Evolutionary conservation across 2,797 vertebrate genomes (phyloP).

Genomic region (Eospalax fontanierii): DNA sequence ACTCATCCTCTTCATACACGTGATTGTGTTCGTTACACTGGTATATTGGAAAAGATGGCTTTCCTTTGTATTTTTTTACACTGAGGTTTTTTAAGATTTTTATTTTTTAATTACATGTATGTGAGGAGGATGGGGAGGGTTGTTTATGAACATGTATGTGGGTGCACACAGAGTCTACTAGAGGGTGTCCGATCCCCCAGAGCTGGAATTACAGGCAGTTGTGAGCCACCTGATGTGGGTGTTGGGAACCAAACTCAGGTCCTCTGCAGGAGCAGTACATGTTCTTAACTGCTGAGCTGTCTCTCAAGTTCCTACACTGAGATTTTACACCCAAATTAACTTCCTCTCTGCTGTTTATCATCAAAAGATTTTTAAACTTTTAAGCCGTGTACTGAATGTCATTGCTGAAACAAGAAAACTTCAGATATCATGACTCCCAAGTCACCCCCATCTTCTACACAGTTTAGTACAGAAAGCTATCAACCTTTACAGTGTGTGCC

Average conservation of each 20-base stretch:
- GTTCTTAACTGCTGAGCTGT: not conserved
- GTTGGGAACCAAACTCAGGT: not conserved
- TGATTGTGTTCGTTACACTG: not conserved
- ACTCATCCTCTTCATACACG: constrained; percentile 30
- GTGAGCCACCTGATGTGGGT: not conserved
- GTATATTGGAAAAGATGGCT: not conserved
- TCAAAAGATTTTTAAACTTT: constrained; percentile 24
- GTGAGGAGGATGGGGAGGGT: too few relatives aligned
- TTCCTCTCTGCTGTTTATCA: not conserved
- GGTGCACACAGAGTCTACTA: not conserved
- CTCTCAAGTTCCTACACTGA: not conserved
- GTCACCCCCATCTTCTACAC: not conserved
- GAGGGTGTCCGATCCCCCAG: not conserved
- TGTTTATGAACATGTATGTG: not conserved
- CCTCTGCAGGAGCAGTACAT: too few relatives aligned
- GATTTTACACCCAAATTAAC: constrained; percentile 31
- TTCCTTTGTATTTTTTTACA: not conserved
- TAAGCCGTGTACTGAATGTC: not conserved
- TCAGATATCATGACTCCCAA: not conserved
- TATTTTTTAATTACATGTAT: not conserved
- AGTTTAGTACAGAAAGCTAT: not conserved
- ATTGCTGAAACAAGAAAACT: constrained; percentile 33
- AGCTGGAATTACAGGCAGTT: not conserved
- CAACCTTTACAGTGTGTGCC: not conserved
- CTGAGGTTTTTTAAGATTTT: not conserved